These are phyloP conservation scores for Odontesthes bonariensis DNA, from an alignment of 2,113 vertebrate genomes.

Conservation along the genomic window DNA sequence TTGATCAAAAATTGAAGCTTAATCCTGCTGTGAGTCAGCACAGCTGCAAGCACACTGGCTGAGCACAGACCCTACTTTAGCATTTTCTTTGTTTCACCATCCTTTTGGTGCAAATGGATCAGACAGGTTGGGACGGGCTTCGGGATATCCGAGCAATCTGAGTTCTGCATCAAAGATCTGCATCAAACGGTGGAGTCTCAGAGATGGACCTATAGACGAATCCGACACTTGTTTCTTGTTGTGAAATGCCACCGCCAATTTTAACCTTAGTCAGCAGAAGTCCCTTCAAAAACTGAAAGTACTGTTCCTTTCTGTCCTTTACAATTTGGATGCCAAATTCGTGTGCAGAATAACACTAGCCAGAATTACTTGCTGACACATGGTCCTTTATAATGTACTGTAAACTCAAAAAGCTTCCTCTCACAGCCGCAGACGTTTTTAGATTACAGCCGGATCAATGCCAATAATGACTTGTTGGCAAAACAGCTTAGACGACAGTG, in stretches of 20 bases:
- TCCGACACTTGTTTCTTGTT: background rate
- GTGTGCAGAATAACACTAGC: background rate
- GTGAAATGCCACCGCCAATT: background rate
- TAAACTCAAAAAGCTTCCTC: background rate
- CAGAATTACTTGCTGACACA: background rate
- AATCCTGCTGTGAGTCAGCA: constrained; percentile 31
- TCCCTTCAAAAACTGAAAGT: background rate
- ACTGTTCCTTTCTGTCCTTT: background rate
- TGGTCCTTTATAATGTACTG: background rate
- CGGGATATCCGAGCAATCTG: constrained; percentile 14
- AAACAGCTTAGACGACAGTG: background rate
- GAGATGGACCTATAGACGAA: constrained; percentile 38
- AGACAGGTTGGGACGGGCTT: constrained; percentile 22
- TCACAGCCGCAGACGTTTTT: background rate
- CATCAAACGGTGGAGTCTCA: constrained; percentile 30
- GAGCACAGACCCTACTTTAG: constrained; percentile 1
- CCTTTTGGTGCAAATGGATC: constrained; percentile 23
- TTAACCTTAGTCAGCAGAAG: background rate
- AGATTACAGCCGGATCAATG: background rate
- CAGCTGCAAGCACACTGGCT: constrained; percentile 9
- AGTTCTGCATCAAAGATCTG: constrained; percentile 30
- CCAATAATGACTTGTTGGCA: background rate
- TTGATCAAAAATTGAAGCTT: constrained; percentile 28
- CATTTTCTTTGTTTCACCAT: constrained; percentile 6
- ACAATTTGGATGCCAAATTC: background rate